Conservation (phyloP, 1,140 invertebrate genomes). For the Achatina immaculata region DNA sequence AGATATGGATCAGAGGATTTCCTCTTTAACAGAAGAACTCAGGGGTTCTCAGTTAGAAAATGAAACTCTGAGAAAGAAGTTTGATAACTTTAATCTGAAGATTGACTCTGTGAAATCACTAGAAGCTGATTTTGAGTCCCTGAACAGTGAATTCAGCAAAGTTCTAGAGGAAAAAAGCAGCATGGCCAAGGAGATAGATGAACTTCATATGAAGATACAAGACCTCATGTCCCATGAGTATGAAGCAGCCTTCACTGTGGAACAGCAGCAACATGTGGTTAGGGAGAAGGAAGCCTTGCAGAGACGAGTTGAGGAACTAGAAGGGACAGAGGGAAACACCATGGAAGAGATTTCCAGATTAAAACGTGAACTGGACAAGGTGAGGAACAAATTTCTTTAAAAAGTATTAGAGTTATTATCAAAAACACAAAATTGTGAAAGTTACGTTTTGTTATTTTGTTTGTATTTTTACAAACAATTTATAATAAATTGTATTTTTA, state of each 20-base stretch:
- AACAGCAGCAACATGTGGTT: conserved; percentile 55
- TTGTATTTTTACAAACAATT: no score
- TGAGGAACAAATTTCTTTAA: neutral
- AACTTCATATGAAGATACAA: conserved; percentile 57
- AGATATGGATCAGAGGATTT: conserved; percentile 14
- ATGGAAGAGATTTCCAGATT: conserved; percentile 52
- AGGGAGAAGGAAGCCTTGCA: conserved; percentile 56
- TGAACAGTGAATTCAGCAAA: conserved; percentile 53
- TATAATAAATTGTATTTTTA: no score
- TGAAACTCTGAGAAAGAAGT: conserved; percentile 44
- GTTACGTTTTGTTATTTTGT: neutral
- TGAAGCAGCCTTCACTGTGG: conserved; percentile 44
- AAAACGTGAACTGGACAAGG: conserved; percentile 49
- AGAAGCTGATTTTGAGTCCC: conserved; percentile 56
- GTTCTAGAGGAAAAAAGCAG: conserved; percentile 62
- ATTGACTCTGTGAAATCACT: conserved; percentile 49
- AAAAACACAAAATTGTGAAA: neutral
- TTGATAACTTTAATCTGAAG: conserved; percentile 45
- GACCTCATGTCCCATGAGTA: conserved; percentile 43
- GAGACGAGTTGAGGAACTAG: conserved; percentile 57
- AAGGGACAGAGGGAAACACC: conserved; percentile 49
- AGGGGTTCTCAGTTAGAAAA: conserved; percentile 48
- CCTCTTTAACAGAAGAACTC: conserved; percentile 34
- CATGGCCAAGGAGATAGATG: conserved; percentile 65
- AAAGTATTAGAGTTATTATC: no score